phyloP scores from a whole-genome alignment of 1,140 invertebrate species.

The Brachionus manjavacas region DNA sequence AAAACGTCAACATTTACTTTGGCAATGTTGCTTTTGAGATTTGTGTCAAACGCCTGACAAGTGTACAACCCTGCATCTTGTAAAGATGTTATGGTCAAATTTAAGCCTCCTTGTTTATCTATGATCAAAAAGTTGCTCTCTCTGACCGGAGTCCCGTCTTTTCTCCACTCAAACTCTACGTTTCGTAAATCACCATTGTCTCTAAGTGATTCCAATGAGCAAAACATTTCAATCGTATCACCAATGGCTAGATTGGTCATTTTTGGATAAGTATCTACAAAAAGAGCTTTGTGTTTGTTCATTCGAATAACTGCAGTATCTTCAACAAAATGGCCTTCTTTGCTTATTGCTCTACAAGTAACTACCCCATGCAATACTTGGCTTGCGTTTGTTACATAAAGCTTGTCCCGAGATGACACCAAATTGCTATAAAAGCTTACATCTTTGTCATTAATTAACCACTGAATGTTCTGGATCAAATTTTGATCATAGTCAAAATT shows the following conservation, averaged over 20 bases:
- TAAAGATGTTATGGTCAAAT: background rate
- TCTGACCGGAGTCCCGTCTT: background rate
- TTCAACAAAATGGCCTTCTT: background rate
- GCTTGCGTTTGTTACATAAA: background rate
- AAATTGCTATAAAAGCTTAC: background rate
- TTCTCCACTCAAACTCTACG: constrained; percentile 23
- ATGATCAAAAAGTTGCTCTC: background rate
- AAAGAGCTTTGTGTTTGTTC: background rate
- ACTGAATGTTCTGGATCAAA: constrained; percentile 1
- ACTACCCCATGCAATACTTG: background rate
- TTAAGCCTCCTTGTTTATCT: background rate
- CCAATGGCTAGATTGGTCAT: background rate
- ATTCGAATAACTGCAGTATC: constrained; percentile 13
- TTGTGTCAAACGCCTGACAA: constrained; percentile 12
- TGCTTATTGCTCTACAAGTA: background rate
- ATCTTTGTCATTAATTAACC: background rate
- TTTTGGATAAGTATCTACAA: background rate
- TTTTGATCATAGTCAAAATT: background rate
- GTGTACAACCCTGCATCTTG: constrained; percentile 1
- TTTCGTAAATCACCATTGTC: background rate
- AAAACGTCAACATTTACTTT: background rate
- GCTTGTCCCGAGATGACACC: background rate
- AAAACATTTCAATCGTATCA: background rate
- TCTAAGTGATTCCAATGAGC: background rate
- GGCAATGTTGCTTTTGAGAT: background rate